Percentiles rank a stretch among this genome's conserved stretches.
Evolutionary conservation across 2,888 invertebrate species (phyloP).

Genomic region (Cryptocephalus primarius): DNA sequence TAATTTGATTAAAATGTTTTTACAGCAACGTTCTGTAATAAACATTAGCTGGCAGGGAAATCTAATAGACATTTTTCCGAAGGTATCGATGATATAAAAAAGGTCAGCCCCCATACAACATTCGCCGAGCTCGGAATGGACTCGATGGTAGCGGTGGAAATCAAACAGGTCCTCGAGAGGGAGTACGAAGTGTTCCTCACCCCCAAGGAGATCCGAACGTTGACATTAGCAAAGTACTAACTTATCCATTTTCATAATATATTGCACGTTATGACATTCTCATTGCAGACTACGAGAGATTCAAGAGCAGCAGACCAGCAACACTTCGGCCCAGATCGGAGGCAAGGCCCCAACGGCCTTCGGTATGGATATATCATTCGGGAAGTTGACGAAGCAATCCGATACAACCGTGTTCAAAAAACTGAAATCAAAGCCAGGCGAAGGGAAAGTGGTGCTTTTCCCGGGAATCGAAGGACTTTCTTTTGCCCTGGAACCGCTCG

Average conservation of each 20-base stretch:
- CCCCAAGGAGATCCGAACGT: conserved; percentile 71
- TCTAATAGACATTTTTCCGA: too few relatives aligned
- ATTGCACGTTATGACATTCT: not conserved
- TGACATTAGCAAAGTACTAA: conserved; percentile 59
- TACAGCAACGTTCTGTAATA: too few relatives aligned
- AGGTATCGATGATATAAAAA: conserved; percentile 46
- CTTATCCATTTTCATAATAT: not conserved
- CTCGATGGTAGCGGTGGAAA: conserved; percentile 94
- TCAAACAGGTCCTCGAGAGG: conserved; percentile 83
- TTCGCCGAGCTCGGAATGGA: conserved; percentile 93
- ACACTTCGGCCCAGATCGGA: conserved; percentile 35
- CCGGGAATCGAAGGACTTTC: conserved; percentile 63
- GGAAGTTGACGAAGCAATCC: conserved; percentile 50
- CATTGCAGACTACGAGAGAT: conserved; percentile 41
- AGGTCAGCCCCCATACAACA: conserved; percentile 56
- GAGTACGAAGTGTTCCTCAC: conserved; percentile 81
- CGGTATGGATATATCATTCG: conserved; percentile 47
- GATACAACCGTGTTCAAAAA: not conserved
- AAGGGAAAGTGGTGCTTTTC: conserved; percentile 36
- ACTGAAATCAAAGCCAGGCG: not conserved
- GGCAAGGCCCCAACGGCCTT: conserved; percentile 2
- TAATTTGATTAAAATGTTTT: too few relatives aligned
- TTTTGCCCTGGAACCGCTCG: conserved; percentile 41
- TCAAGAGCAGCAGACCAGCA: conserved; percentile 35
- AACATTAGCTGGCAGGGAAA: too few relatives aligned